Evolutionary conservation across 1,140 invertebrate genomes (phyloP), one percentile per base, ranked within the genome.

Genomic region (Latrodectus geometricus): DNA sequence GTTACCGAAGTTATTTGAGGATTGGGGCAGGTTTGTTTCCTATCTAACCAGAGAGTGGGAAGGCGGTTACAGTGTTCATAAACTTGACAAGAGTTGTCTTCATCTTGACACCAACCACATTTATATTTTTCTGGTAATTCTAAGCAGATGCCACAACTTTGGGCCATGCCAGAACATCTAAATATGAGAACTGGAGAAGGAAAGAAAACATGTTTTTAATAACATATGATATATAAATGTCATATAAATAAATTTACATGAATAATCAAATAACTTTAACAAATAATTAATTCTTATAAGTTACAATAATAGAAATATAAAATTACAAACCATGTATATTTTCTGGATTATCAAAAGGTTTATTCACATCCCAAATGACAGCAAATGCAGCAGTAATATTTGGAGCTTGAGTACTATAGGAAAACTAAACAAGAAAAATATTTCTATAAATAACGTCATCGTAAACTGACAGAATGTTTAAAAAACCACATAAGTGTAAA

Each of bases 381-480:
- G 96, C 97, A 92, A 98, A 98, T 4, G 96, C 96, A 48, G 97
- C 97, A 4, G 96, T 98, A 87, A 97, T 96, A 91, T 98, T 98
- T 15, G 96, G 95, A 8, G 95, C 89, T 69, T 85, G 88, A 35
- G 87, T 88, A 14, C 68, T 77, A 85, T 90, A 90, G 49, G 86
- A 84, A 84, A 90, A 90, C 83, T 88, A 70, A 20, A 83, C 48
- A 8, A 17, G 21, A 80, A 80, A 61, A 35, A 35, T 35, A 35
- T 35, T 35, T 35, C 1, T 3, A 35, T 35, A 35, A 35, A 35
- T 35, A 5, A 35, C 35, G 1, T 35, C 35, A 35, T 35, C 35
- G 5, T 35, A 35, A 3, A 35, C 35, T 35, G n/a, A n/a, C n/a
- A n/a, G n/a, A 35, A 35, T 35, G 35, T 35, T 35, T 35, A 35